phyloP scores from a whole-genome alignment of 2,888 invertebrate genomes.

The Axea sp. region DNA sequence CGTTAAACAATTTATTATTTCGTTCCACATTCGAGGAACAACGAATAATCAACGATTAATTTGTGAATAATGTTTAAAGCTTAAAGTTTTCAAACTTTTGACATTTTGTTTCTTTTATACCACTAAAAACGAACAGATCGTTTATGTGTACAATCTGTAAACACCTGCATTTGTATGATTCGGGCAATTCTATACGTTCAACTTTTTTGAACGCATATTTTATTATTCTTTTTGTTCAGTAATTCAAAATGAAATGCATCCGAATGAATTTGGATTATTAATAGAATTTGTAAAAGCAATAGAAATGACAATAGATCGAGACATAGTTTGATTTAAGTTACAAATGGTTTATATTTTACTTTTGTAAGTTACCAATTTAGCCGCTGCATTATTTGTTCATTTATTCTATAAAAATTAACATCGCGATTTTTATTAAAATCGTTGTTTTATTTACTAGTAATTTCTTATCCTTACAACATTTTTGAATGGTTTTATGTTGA shows the following conservation, averaged over 20 bases:
- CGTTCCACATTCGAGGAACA: too few species aligned
- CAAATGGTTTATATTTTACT: too few species aligned
- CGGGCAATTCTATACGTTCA: conserved; percentile 30
- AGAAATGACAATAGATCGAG: conserved; percentile 15
- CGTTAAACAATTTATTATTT: conserved; percentile 15
- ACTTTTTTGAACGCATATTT: conserved; percentile 15
- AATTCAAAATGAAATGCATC: conserved; percentile 25
- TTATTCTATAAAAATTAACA: conserved; percentile 19
- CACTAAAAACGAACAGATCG: too few species aligned
- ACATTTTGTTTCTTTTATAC: conserved; percentile 1
- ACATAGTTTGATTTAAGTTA: conserved; percentile 42
- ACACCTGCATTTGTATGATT: conserved; percentile 27
- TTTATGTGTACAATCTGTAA: conserved; percentile 10
- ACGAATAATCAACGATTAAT: too few species aligned
- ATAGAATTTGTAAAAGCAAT: conserved; percentile 13
- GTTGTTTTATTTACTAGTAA: conserved; percentile 16
- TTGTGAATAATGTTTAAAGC: conserved; percentile 26
- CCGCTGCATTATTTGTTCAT: conserved; percentile 38
- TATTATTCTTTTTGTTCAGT: conserved; percentile 14
- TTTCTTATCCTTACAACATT: too few species aligned
- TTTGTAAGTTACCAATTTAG: too few species aligned
- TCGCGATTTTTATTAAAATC: conserved; percentile 28
- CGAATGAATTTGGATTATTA: conserved; percentile 8
- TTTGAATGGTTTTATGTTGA: conserved; percentile 32
- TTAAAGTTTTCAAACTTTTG: conserved; percentile 29